A percentile compares a stretch with the other conserved stretches of the same genome.
Evolutionary conservation across 2,797 vertebrate genomes (phyloP).

Genomic region (Halcyon chelicuti): DNA sequence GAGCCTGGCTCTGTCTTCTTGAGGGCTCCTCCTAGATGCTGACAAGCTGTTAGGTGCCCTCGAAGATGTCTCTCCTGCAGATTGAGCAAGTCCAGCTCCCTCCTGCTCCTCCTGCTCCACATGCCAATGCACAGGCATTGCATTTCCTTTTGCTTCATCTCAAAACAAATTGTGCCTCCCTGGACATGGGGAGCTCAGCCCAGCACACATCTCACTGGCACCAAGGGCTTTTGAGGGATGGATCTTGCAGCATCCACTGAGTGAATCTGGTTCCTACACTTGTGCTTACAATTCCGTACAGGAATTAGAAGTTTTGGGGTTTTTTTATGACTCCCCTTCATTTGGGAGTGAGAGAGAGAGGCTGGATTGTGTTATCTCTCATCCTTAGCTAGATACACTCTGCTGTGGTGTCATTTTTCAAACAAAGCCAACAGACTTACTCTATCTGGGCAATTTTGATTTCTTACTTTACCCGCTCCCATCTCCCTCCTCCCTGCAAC

Average conservation of each 20-base stretch:
- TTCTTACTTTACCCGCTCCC: constrained; percentile 39
- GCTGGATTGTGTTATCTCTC: background rate
- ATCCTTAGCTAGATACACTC: background rate
- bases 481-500: constrained; percentile 27
- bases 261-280: background rate
- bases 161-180: background rate
- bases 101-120: background rate
- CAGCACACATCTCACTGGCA: background rate
- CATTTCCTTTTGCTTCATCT: background rate
- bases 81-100: background rate
- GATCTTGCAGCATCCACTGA: background rate
- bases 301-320: background rate
- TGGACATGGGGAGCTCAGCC: rapidly evolving
- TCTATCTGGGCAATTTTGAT: constrained; percentile 31
- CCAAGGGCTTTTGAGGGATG: background rate
- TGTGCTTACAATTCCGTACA: background rate
- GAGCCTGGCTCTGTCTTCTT: background rate
- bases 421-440: constrained; percentile 1
- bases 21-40: background rate
- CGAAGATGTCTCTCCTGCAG: background rate
- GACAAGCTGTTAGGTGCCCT: background rate
- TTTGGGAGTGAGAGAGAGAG: background rate
- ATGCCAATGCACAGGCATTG: background rate
- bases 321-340: background rate
- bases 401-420: constrained; percentile 46